Conservation (phyloP, 2,888 invertebrate species). For the Athalia rosae region DNA sequence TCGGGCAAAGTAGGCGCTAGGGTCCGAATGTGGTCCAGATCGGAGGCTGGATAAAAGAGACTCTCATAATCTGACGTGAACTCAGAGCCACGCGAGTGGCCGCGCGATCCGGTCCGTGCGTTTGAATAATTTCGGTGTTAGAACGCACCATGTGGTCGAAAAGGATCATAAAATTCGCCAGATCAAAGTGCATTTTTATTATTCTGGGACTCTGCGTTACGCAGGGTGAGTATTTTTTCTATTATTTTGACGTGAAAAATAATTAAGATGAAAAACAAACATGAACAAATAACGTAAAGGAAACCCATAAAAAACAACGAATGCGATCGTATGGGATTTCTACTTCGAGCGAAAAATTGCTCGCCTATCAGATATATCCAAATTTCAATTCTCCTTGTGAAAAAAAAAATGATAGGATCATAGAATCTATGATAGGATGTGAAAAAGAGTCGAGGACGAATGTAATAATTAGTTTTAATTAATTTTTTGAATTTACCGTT, state of each 20-base stretch:
- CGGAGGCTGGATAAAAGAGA: conserved; percentile 56
- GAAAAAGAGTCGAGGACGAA: too few relatives aligned
- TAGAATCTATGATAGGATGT: too few relatives aligned
- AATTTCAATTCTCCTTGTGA: too few relatives aligned
- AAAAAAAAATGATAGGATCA: too few relatives aligned
- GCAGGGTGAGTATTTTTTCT: conserved; percentile 33
- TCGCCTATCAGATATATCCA: too few relatives aligned
- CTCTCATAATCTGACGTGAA: conserved; percentile 59
- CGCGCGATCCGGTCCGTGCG: conserved; percentile 60
- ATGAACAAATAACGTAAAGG: background rate
- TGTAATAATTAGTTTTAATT: too few relatives aligned
- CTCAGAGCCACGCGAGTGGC: conserved; percentile 69
- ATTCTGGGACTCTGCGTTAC: conserved; percentile 32
- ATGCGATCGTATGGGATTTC: too few relatives aligned
- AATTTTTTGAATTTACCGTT: too few relatives aligned
- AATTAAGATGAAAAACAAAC: background rate
- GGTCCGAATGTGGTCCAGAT: conserved; percentile 49
- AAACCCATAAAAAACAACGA: background rate
- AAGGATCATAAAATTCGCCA: conserved; percentile 51
- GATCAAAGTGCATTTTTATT: conserved; percentile 48
- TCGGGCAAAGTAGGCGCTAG: conserved; percentile 53
- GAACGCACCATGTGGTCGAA: conserved; percentile 57
- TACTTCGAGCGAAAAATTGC: too few relatives aligned
- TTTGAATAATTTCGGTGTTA: conserved; percentile 51
- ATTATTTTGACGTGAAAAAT: background rate